Evolutionary conservation across 2,113 vertebrate species (phyloP), one percentile per base, ranked within the genome.

Genomic region (Erythrocercus mccallii): DNA sequence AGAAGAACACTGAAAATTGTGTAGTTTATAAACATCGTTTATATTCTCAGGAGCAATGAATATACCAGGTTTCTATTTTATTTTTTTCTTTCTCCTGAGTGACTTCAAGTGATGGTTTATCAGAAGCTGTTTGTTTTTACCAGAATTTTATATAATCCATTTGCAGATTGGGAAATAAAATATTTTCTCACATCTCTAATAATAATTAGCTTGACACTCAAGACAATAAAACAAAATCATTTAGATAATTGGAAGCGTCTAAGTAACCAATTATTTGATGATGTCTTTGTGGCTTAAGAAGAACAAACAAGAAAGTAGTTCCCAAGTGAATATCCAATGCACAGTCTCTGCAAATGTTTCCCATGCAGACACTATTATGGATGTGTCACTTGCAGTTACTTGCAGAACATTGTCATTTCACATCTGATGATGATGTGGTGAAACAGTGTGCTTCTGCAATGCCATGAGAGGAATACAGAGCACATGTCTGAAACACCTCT

Each of bases 151-250:
- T 92, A 92, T 77, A 91, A 92, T 50, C 50, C 44, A 56, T 88
- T 94, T 92, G 37, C 44, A 95, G 68, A 81, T 92, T 88, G 81
- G 69, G 45, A 95, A 95, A 92, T 85, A 94, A 91, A 90, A 88
- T 89, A 94, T 86, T 94, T 97, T 97, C 83, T 95, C 57, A 68
- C 50, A 90, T 90, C 78, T 77, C 81, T 88, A 93, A 92, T 96
- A 96, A 95, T 90, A 94, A 97, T 95, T 91, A 94, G 5, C 40
- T 86, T 86, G 81, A 57, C 87, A 88, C 51, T 93, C 48, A 85
- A 82, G 71, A 71, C 69, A 93, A 95, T 95, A 97, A 96, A 95
- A 53, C 18, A 95, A 94, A 92, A 96, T 73, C 48, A 91, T 95
- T 94, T 93, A 86, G 74, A 80, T 93, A 91, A 96, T 81, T 96